Evolutionary conservation across 2,113 vertebrate genomes (phyloP).

Genomic region (Aegithalos caudatus): DNA sequence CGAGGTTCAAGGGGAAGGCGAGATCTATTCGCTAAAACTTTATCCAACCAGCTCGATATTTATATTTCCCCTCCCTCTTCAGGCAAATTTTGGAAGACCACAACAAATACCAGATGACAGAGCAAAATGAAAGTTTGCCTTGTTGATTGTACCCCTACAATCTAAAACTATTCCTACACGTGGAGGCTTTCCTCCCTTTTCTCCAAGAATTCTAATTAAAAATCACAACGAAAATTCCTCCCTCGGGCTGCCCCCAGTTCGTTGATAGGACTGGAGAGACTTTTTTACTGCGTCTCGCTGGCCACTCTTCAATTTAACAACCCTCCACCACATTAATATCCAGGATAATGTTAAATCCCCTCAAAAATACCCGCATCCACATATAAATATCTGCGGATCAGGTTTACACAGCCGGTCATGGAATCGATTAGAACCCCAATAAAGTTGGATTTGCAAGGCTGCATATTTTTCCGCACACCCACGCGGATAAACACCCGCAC

Average conservation of each 20-base stretch:
- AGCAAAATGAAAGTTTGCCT: not conserved
- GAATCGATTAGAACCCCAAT: conserved; percentile 27
- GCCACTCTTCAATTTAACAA: not conserved
- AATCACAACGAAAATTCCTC: not conserved
- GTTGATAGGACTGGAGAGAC: not conserved
- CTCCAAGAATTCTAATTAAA: not conserved
- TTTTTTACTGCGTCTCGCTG: not conserved
- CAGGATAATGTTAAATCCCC: not conserved
- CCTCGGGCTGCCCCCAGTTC: not conserved
- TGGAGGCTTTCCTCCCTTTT: accelerated
- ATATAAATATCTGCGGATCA: not conserved
- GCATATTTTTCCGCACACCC: conserved; percentile 12
- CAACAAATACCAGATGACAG: not conserved
- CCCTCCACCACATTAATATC: not conserved
- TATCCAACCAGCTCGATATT: not conserved
- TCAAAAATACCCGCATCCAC: not conserved
- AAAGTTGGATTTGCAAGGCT: conserved; percentile 31
- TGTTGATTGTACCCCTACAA: not conserved
- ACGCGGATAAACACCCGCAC: not conserved
- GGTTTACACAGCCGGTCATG: not conserved
- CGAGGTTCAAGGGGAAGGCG: not conserved
- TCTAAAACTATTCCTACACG: not conserved
- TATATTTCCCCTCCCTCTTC: not conserved
- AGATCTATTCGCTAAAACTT: not conserved
- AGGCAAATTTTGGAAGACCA: not conserved